Evolutionary conservation across 1,140 invertebrate species (phyloP), one percentile per base, ranked within the genome.

Genomic region (Ceratina calcarata): DNA sequence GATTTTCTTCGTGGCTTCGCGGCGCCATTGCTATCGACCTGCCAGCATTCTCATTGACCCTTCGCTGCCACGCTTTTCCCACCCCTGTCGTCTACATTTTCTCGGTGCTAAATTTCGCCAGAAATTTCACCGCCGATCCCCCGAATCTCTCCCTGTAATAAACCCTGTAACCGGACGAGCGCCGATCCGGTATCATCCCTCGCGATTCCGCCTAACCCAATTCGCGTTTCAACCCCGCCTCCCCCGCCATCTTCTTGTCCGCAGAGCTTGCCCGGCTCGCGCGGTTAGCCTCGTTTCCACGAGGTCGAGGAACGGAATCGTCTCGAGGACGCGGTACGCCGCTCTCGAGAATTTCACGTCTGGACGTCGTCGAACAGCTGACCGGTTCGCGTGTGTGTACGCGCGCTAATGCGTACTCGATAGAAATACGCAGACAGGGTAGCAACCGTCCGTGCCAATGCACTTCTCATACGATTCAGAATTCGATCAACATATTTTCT

Each of bases 1-100:
- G 91, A 93, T 93, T 93, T 92, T 92, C 90, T 89, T 83, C 86
- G 88, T 84, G 83, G 87, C 86, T 70, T 69, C 68, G 81, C 89
- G 89, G 83, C 89, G 89, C 90, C 89, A 90, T 91, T 91, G 89
- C 89, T 92, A 91, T 92, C 90, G 91, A 91, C 89, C 88, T 90
- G 87, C 83, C 74, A 81, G 76, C 64, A 62, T 71, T 80, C 78
- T 86, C 82, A 76, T 75, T 79, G 76, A 84, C 85, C 75, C 82
- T 84, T 75, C 82, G 77, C 37, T 81, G 27, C 58, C 82, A 65
- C 78, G 86, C 85, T 88, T 78, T 79, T 80, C 79, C 37, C 80
- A 83, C 69, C 71, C 71, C 80, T 20, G 18, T 71, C 37, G 24
- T 74, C 24, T 24, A 13, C 78, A 57, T 49, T 20, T 70, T 51